Base-by-base conservation (phyloP, 2,797 vertebrate species). In the Scyliorhinus canicula region DNA sequence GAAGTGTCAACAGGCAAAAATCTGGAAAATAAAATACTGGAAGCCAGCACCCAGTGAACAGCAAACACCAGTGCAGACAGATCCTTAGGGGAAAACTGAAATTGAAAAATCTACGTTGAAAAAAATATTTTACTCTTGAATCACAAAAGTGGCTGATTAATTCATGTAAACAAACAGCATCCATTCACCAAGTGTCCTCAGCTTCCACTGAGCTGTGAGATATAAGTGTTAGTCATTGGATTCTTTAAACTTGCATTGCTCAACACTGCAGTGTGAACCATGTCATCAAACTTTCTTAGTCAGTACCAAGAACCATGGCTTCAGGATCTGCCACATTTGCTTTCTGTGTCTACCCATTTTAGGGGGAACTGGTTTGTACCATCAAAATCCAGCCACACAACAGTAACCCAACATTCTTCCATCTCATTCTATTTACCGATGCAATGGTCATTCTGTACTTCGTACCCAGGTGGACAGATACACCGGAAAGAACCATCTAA, bases 401-500 rank as follows among this genome's bases (percentile, higher is more conserved):
- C 11, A 52, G 21, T 55, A 86, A 86, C 11, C 50, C 85, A 88
- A 12, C 55, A 35, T 55, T n/a, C 52, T 88, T 88, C 55, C 31
- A 88, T 88, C 28, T 91, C 21, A 12, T 91, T 44, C n/a, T 44
- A 84, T 96, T 97, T 96, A 99, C 98, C 98, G 0, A 99, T 97
- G 95, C 99, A 99, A 96, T 98, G 98, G 96, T 99, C 98, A 0
- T 98, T 98, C 96, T 99, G 98, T 95, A 99, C 98, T 95, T 98
- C 98, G 24, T 99, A 99, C 35, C 99, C 98, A 0, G 97, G 96
- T 0, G 98, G 98, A 85, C 99, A 99, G 97, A 99, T 98, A 95
- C 99, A 99, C 95, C 98, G 98, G 97, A 99, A 99, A 1, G 98
- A 98, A 24, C 99, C 98, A 55, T 99, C 98, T 85, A 99, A 96